A percentile compares a stretch with the other conserved stretches of the same genome.
phyloP scores from a whole-genome alignment of 2,888 invertebrate species.

The Caenorhabditis sp. region DNA sequence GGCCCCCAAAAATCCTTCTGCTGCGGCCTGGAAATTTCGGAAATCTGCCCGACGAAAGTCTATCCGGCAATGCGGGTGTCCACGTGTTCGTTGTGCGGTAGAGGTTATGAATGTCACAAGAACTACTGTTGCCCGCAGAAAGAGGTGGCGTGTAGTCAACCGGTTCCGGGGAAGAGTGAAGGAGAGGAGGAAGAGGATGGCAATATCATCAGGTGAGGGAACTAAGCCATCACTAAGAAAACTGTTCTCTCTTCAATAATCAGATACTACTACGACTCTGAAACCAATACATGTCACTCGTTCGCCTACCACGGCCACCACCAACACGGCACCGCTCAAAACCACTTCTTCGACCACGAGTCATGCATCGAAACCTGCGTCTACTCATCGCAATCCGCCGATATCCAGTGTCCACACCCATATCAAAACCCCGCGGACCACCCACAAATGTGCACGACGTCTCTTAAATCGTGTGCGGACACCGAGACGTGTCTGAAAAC shows the following conservation, averaged over 20 bases:
- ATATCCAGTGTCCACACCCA: slow-evolving; percentile 70
- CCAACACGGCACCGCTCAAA: no score
- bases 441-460: slow-evolving; percentile 71
- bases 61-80: slow-evolving; percentile 54
- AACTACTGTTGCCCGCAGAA: slow-evolving; percentile 62
- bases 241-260: no score
- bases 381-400: slow-evolving; percentile 11
- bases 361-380: slow-evolving; percentile 66
- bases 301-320: no score
- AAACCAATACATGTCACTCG: slow-evolving; percentile 62
- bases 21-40: slow-evolving; percentile 53
- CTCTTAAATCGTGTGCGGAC: slow-evolving; percentile 70
- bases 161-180: no score
- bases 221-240: no score
- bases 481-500: slow-evolving; percentile 57
- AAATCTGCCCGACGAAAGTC: slow-evolving; percentile 55
- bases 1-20: slow-evolving; percentile 24
- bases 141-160: slow-evolving; percentile 48
- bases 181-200: no score
- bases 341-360: slow-evolving; percentile 66
- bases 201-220: no score
- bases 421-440: slow-evolving; percentile 70
- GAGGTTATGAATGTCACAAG: slow-evolving; percentile 59
- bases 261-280: slow-evolving; percentile 68
- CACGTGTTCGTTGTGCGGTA: slow-evolving; percentile 50